These are phyloP conservation scores for Gouania willdenowi DNA, from an alignment of 2,797 vertebrate species.

Conservation along the genomic window DNA sequence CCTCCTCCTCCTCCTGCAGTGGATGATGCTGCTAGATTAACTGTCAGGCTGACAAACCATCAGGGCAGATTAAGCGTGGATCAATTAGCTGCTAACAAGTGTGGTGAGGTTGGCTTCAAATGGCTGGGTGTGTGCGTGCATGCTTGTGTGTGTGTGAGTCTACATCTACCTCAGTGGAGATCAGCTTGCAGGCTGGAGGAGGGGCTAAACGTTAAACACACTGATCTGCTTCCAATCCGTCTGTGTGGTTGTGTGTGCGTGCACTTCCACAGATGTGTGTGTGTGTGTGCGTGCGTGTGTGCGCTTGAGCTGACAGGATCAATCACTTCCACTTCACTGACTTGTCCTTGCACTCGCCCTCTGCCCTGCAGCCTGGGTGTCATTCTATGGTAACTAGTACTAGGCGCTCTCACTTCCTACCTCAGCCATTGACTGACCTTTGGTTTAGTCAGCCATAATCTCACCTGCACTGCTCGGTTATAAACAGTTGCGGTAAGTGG, in stretches of 20 bases:
- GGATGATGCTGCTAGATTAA: conserved; percentile 47
- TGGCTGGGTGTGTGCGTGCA: conserved; percentile 8
- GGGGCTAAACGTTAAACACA: conserved; percentile 47
- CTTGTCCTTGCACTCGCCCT: conserved; percentile 47
- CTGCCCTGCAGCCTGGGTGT: conserved; percentile 24
- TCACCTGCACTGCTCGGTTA: conserved; percentile 21
- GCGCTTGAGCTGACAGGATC: conserved; percentile 56
- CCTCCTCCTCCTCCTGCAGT: conserved; percentile 6
- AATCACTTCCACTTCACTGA: conserved; percentile 52
- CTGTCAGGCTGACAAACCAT: conserved; percentile 36
- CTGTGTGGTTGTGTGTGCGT: conserved; percentile 1
- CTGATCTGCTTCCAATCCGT: conserved; percentile 63
- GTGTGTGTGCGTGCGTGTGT: neutral
- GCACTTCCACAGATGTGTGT: neutral
- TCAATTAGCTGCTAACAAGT: conserved; percentile 65
- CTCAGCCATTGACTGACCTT: conserved; percentile 32
- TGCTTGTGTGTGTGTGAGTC: conserved; percentile 16
- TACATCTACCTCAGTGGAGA: conserved; percentile 19
- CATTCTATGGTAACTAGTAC: conserved; percentile 7
- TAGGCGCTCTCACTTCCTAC: conserved; percentile 11
- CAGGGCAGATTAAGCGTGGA: conserved; percentile 56
- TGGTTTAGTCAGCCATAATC: conserved; percentile 9
- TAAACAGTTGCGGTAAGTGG: neutral
- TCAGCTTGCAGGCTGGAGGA: conserved; percentile 48
- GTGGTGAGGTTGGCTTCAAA: conserved; percentile 24